Evolutionary conservation across 2,888 invertebrate species (phyloP), one percentile per base, ranked within the genome.

Genomic region (Heteromurus nitidus): DNA sequence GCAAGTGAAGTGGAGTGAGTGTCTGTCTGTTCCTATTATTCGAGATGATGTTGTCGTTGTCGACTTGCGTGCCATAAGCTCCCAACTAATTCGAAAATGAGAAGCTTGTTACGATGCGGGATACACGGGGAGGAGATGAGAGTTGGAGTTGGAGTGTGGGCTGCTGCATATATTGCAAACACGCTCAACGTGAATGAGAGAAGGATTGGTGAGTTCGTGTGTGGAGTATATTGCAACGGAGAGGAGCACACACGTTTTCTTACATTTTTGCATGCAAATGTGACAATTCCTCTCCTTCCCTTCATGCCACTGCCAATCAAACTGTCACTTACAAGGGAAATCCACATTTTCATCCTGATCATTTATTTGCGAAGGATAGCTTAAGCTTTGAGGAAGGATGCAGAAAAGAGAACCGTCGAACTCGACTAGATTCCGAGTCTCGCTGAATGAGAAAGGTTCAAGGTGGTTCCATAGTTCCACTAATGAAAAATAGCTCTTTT

Each of bases 231-330:
- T n/a, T n/a, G n/a, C n/a, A n/a, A 42, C 42, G 42, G 13, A 13
- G 42, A 42, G 42, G 7, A 28, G 60, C 9, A 2, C 28, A n/a
- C 44, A 42, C 70, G 36, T 44, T 72, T 50, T 36, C 58, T 28
- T 53, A n/a, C 20, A 55, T 55, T 55, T 60, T 53, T 53, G 42
- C 77, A 70, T 77, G 77, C 69, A 77, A 77, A 77, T 77, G 69
- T 77, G 77, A 77, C 77, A 77, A 77, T 77, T 77, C 64, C 64
- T 70, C 77, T 69, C 64, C 64, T 62, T 75, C 24, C 26, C 44
- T 64, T 70, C 70, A 55, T 77, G 53, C 69, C 70, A 53, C 31
- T 70, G 70, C 64, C 77, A 77, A 62, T 77, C 77, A 77, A 77
- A 69, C 62, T 77, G 77, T 77, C 77, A 76, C 76, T 76, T 69